Percentiles rank a stretch among this genome's conserved stretches.
phyloP scores from a whole-genome alignment of 2,888 invertebrate species.

The Torymus tubicola region DNA sequence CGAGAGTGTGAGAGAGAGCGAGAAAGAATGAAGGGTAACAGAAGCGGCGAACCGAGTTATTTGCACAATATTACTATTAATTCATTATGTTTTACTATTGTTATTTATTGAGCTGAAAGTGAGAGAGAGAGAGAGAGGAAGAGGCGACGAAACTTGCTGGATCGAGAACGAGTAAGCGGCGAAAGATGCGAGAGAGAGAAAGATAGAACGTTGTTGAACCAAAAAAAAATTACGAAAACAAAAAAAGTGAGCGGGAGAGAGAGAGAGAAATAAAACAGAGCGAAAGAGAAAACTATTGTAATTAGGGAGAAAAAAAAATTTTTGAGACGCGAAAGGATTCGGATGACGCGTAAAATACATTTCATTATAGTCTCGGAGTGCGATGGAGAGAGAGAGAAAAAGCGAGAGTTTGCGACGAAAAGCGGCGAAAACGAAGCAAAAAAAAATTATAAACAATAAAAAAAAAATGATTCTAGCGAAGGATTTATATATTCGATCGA shows the following conservation, averaged over 20 bases:
- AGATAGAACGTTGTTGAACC: constrained; percentile 65
- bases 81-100: constrained; percentile 71
- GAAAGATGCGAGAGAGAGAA: constrained; percentile 56
- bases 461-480: constrained; percentile 64
- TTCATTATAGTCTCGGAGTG: constrained; percentile 20
- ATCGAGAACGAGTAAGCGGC: constrained; percentile 66
- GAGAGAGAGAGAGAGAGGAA: neutral
- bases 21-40: constrained; percentile 50
- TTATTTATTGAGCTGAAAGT: constrained; percentile 64
- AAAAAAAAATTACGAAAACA: constrained; percentile 60
- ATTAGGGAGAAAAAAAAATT: constrained; percentile 57
- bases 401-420: constrained; percentile 29
- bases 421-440: constrained; percentile 54
- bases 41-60: constrained; percentile 69
- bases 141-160: constrained; percentile 60
- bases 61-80: constrained; percentile 74
- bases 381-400: neutral
- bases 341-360: constrained; percentile 33
- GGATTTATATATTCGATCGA: constrained; percentile 67
- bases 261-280: neutral
- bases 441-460: constrained; percentile 63
- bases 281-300: constrained; percentile 53
- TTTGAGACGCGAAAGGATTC: constrained; percentile 37
- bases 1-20: constrained; percentile 46
- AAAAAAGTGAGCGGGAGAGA: constrained; percentile 24